Conservation (phyloP, 2,113 vertebrate genomes). For the Cottus gobio region DNA sequence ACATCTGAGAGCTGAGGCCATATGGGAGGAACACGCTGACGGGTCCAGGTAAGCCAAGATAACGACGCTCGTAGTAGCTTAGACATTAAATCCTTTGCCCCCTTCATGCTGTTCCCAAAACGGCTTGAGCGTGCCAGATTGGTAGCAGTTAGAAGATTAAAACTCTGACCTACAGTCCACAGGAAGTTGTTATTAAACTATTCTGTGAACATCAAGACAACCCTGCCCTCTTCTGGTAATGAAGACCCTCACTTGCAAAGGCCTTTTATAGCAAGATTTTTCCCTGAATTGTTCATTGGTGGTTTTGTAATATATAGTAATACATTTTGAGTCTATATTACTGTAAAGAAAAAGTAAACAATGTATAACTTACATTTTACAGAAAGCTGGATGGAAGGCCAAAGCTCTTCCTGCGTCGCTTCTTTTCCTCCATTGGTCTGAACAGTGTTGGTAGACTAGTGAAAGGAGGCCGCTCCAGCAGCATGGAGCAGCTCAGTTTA, state of each 20-base stretch:
- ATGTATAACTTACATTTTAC: background rate
- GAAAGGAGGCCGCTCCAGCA: slow-evolving; percentile 90
- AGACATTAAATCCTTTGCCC: slow-evolving; percentile 39
- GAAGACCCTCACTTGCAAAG: background rate
- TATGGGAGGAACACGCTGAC: slow-evolving; percentile 78
- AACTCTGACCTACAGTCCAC: slow-evolving; percentile 32
- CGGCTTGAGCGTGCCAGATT: slow-evolving; percentile 13
- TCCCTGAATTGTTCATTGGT: background rate
- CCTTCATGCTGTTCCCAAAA: slow-evolving; percentile 19
- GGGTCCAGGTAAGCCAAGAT: slow-evolving; percentile 71
- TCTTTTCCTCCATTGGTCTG: slow-evolving; percentile 90
- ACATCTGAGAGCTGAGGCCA: slow-evolving; percentile 81
- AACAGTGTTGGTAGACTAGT: slow-evolving; percentile 88
- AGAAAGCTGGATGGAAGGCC: slow-evolving; percentile 79
- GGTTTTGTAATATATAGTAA: background rate
- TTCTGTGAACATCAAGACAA: slow-evolving; percentile 31
- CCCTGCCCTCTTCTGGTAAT: slow-evolving; percentile 69
- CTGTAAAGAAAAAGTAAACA: background rate
- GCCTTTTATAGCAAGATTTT: background rate
- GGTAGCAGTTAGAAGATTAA: slow-evolving; percentile 44
- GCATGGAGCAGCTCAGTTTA: slow-evolving; percentile 90
- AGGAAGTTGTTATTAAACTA: slow-evolving; percentile 22
- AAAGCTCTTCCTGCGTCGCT: slow-evolving; percentile 87
- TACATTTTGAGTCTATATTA: background rate
- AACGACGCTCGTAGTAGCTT: slow-evolving; percentile 31